Base-by-base conservation (phyloP, 2,888 invertebrate species). In the Galeruca laticollis region DNA sequence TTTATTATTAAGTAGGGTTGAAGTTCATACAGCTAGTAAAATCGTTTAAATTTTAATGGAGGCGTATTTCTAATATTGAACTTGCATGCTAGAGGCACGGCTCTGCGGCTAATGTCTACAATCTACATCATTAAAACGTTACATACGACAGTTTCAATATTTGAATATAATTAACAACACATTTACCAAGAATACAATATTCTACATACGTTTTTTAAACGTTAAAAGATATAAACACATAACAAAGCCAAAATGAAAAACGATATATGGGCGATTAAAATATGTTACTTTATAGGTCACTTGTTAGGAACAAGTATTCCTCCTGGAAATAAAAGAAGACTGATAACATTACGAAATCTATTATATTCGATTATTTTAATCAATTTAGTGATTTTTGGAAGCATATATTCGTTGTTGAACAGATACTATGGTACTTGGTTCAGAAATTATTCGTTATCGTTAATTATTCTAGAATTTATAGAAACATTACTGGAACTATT, bases 401-500 rank as follows among this genome's bases (percentile, higher is more conserved):
- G 62, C 11, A 11, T 61, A 33, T 60, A 54, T 47, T 73, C 73
- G 1, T 20, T 71, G 11, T 26, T 62, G 13, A 70, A 43, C 31
- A 68, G 73, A 63, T 60, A 26, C n/a, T 3, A 60, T 60, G 71
- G 57, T 35, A 65, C 37, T 61, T 57, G 71, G 70, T 51, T 11
- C 13, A 9, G 15, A 4, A 52, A 18, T 57, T 51, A 60, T 13
- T 4, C 26, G 2, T 26, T 66, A 21, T 70, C 61, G 0, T 67
- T 69, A 62, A 56, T 66, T 11, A 69, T 65, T 43, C 51, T 70
- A n/a, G 72, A 74, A 64, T 43, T 49, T 15, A 43, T 59, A 9
- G 70, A 70, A 54, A 60, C 64, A 11, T 9, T 69, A 8, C 60
- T 69, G 1, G 72, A 74, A 31, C 6, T 72, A 2, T 40, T 61